A percentile compares a stretch with the other conserved stretches of the same genome.
These are phyloP conservation scores for Geotrupes spiniger DNA, from an alignment of 2,888 invertebrate species.

Conservation along the genomic window DNA sequence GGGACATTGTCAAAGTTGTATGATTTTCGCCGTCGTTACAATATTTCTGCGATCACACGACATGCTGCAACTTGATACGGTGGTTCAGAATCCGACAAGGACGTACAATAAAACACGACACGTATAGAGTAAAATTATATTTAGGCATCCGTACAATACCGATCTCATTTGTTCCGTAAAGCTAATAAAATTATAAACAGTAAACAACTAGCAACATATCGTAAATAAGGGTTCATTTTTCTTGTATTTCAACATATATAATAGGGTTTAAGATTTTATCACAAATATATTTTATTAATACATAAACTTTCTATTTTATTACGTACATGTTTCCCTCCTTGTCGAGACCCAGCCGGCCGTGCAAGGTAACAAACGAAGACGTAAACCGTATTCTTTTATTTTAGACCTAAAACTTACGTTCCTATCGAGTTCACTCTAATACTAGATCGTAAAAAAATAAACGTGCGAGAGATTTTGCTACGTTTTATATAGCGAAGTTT, in stretches of 20 bases:
- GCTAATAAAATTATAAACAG: slow-evolving; percentile 11
- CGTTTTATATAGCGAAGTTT: too few relatives aligned
- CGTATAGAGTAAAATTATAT: slow-evolving; percentile 10
- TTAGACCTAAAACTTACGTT: too few relatives aligned
- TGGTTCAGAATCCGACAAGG: too few relatives aligned
- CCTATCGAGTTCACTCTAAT: too few relatives aligned
- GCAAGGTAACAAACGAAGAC: slow-evolving; percentile 4
- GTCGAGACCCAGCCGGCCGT: neutral
- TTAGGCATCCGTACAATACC: slow-evolving; percentile 10
- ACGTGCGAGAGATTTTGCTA: too few relatives aligned
- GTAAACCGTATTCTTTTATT: slow-evolving; percentile 1
- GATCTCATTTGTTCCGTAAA: slow-evolving; percentile 7
- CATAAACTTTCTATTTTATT: slow-evolving; percentile 6
- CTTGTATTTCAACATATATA: slow-evolving; percentile 3
- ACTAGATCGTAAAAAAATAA: too few relatives aligned
- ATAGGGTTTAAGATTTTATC: slow-evolving; percentile 8
- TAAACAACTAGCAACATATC: slow-evolving; percentile 14
- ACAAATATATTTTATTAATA: slow-evolving; percentile 10
- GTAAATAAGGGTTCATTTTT: slow-evolving; percentile 8
- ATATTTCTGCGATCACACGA: too few relatives aligned
- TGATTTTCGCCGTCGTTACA: too few relatives aligned
- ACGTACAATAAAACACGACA: slow-evolving; percentile 9
- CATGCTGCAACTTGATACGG: too few relatives aligned
- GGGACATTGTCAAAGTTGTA: too few relatives aligned
- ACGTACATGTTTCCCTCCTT: slow-evolving; percentile 2